These are phyloP conservation scores for Brachyistius frenatus DNA, from an alignment of 2,113 vertebrate species.

Conservation along the genomic window DNA sequence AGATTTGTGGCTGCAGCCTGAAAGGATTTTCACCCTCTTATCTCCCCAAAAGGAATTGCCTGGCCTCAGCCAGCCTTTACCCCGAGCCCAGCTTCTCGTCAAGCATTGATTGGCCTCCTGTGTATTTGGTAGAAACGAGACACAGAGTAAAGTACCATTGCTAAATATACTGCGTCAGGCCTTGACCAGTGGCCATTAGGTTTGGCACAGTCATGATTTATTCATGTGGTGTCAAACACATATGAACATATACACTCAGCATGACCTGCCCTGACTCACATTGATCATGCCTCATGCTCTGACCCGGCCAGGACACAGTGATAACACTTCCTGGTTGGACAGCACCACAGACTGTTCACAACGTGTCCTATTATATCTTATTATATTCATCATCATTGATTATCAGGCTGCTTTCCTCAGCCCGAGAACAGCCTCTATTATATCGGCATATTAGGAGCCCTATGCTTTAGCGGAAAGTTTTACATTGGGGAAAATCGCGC, in stretches of 20 bases:
- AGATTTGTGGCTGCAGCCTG: slow-evolving; percentile 75
- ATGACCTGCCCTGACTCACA: slow-evolving; percentile 35
- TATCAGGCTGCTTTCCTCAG: slow-evolving; percentile 17
- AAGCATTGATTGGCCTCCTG: slow-evolving; percentile 54
- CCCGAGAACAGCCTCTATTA: slow-evolving; percentile 24
- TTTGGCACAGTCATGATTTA: slow-evolving; percentile 64
- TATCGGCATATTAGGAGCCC: slow-evolving; percentile 48
- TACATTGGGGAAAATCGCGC: slow-evolving; percentile 29
- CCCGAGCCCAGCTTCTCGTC: slow-evolving; percentile 45
- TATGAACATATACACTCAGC: slow-evolving; percentile 23
- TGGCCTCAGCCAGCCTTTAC: slow-evolving; percentile 16
- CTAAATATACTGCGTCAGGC: slow-evolving; percentile 65
- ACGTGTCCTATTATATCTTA: slow-evolving; percentile 1
- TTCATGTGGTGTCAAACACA: slow-evolving; percentile 58
- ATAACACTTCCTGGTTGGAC: slow-evolving; percentile 9
- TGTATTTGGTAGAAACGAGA: slow-evolving; percentile 35
- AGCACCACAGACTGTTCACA: not conserved
- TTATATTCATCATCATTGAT: slow-evolving; percentile 32
- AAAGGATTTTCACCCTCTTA: slow-evolving; percentile 52
- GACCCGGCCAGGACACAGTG: not conserved
- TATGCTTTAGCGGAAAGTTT: slow-evolving; percentile 67
- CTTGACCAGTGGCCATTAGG: slow-evolving; percentile 56
- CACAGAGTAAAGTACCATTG: slow-evolving; percentile 28
- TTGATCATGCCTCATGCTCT: slow-evolving; percentile 29
- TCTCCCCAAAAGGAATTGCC: slow-evolving; percentile 50